phyloP scores from a whole-genome alignment of 2,113 vertebrate species.

The Pedionomus torquatus region DNA sequence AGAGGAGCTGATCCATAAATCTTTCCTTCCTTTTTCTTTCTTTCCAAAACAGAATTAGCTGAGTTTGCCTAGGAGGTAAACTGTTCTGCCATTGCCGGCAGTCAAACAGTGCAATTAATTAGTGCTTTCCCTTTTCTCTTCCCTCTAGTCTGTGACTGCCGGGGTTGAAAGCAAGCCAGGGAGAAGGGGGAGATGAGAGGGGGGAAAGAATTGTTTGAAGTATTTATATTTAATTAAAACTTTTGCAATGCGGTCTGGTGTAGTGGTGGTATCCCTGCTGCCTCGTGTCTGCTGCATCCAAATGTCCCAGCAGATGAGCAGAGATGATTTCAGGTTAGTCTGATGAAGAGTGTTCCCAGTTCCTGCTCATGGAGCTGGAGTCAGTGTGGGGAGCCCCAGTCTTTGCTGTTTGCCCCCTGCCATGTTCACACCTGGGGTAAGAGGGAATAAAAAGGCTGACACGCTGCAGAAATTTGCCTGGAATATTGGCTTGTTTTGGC shows the following conservation, averaged over 20 bases:
- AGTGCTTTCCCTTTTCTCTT: slow-evolving; percentile 51
- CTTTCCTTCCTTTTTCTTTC: slow-evolving; percentile 60
- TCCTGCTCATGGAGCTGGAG: neutral
- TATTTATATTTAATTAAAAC: neutral
- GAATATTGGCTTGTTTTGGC: neutral
- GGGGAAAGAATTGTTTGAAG: neutral
- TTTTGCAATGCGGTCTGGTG: neutral
- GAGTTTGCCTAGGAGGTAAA: slow-evolving; percentile 58
- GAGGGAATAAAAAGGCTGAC: neutral
- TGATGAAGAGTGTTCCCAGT: neutral
- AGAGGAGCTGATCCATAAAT: slow-evolving; percentile 63
- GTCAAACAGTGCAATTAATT: slow-evolving; percentile 65
- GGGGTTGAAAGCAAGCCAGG: slow-evolving; percentile 2
- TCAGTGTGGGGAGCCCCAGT: neutral
- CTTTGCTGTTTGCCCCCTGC: neutral
- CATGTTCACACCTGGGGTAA: neutral
- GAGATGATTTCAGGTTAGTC: neutral
- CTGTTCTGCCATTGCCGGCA: slow-evolving; percentile 29
- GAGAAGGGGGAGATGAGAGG: neutral
- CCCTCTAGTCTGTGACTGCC: neutral
- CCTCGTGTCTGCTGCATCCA: neutral
- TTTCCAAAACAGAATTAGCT: slow-evolving; percentile 56
- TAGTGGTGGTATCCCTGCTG: neutral
- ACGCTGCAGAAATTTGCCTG: fast-evolving
- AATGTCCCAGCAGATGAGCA: neutral